phyloP scores from a whole-genome alignment of 1,140 invertebrate genomes.

The Brachionus asplanchnoidis region DNA sequence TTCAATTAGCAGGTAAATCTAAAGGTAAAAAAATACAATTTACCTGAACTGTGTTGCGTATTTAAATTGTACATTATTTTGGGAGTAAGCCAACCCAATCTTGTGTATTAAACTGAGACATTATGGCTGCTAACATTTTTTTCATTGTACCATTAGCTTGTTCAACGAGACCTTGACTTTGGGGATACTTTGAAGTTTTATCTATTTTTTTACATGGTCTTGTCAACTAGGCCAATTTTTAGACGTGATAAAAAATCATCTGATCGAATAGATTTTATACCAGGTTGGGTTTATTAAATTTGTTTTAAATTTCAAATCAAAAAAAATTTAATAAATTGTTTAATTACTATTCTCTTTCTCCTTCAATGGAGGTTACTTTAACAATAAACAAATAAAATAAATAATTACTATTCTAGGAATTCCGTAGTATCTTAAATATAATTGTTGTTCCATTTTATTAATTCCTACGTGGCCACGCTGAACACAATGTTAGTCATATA shows the following conservation, averaged over 20 bases:
- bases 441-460: not conserved
- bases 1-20: too few relatives aligned
- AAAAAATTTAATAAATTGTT: not conserved
- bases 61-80: not conserved
- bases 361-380: too few relatives aligned
- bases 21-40: not conserved
- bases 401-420: not conserved
- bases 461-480: not conserved
- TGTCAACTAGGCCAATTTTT: too few relatives aligned
- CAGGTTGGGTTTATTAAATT: not conserved
- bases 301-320: not conserved
- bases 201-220: not conserved
- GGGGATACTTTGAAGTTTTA: not conserved
- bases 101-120: not conserved
- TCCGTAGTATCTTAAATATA: not conserved
- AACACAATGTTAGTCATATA: not conserved
- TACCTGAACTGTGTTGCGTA: conserved; percentile 3
- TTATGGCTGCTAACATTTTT: not conserved
- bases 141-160: not conserved
- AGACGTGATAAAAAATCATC: not conserved
- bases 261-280: not conserved
- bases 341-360: too few relatives aligned
- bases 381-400: too few relatives aligned
- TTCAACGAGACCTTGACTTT: not conserved
- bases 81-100: not conserved